Base-by-base conservation (phyloP, 1,140 invertebrate genomes). In the Sitobion miscanthi region DNA sequence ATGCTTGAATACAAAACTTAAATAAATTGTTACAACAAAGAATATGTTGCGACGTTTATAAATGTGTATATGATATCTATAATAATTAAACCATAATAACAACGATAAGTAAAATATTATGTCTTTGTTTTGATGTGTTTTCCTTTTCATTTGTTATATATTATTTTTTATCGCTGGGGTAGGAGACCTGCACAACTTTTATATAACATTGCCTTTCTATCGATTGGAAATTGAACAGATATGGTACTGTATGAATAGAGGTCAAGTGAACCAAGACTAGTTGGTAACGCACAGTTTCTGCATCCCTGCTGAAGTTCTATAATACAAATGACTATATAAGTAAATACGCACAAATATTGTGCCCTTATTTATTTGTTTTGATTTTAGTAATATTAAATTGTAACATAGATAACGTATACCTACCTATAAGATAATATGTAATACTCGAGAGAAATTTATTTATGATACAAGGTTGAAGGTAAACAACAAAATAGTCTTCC, bases 391-490 rank as follows among this genome's bases (percentile, higher is more conserved):
- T 77, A 42, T 42, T 42, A 42, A 35, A 77, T 77, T n/a, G 2
- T n/a, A 77, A 6, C 62, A 77, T n/a, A 69, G 3, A 17, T 69
- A 42, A 77, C 14, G 11, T 20, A 14, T n/a, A 77, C 25, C 11
- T n/a, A 77, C 25, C 11, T 30, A 30, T 30, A n/a, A 30, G 8
- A 30, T 69, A 77, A 77, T 77, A 77, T 77, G 62, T 77, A 77
- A 77, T 77, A n/a, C 62, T n/a, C 5, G n/a, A 77, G 62, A 77
- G 62, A 77, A 77, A 77, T 77, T n/a, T 77, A 77, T n/a, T 77
- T n/a, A 17, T 77, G 4, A 83, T 23, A 83, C 82, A 83, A 83
- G 82, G 49, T 52, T 52, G 49, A 17, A 52, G 49, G 83, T 86
- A 45, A 85, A 86, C 42, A 25, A 86, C 23, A 45, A 42, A 42